A percentile compares a stretch with the other conserved stretches of the same genome.
Evolutionary conservation across 1,140 invertebrate species (phyloP).

Genomic region (Papilio helenus): DNA sequence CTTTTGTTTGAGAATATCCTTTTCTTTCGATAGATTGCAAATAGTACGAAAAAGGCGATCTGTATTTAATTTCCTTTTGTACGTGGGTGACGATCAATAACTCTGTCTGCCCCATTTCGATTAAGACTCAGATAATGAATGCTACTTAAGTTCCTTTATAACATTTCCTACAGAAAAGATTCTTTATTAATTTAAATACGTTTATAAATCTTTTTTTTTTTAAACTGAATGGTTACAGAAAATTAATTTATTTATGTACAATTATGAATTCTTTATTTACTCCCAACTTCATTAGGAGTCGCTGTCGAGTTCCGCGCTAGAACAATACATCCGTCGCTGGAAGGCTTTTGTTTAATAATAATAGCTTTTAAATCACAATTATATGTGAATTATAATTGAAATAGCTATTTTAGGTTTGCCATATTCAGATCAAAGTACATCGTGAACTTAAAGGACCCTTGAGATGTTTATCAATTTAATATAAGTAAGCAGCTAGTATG

Average conservation of each 20-base stretch:
- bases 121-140: neutral
- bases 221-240: neutral
- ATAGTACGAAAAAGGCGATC: no score
- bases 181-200: no score
- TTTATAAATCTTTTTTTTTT: no score
- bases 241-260: neutral
- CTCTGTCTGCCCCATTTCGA: neutral
- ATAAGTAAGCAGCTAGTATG: no score
- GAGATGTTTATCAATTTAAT: neutral
- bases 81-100: neutral
- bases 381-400: neutral
- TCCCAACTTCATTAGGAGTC: neutral
- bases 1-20: neutral
- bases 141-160: no score
- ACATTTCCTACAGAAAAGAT: no score
- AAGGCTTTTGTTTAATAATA: slow-evolving; percentile 4
- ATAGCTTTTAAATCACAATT: neutral
- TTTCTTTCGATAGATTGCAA: neutral
- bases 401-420: neutral
- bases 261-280: neutral
- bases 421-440: neutral
- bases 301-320: neutral
- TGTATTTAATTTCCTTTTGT: neutral
- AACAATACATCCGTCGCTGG: neutral
- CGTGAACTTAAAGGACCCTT: neutral